Evolutionary conservation across 2,113 vertebrate species (phyloP).

Genomic region (Serilophus lunatus): DNA sequence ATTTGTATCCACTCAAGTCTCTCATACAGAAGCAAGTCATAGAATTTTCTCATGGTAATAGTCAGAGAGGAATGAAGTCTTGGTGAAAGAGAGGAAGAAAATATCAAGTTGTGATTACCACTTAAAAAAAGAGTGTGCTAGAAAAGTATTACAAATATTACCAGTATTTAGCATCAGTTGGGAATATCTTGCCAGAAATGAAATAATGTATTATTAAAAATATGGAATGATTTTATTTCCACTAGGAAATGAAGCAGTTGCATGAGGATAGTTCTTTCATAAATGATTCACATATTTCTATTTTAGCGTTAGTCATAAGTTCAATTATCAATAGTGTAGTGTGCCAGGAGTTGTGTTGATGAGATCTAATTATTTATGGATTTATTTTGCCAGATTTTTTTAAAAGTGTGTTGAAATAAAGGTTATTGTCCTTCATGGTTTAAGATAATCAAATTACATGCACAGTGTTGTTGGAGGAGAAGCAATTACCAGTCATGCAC

Average conservation of each 20-base stretch:
- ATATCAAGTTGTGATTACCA: not conserved
- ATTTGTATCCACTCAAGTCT: not conserved
- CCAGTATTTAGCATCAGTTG: not conserved
- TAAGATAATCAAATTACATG: conserved; percentile 42
- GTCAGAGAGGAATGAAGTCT: not conserved
- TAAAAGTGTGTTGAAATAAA: not conserved
- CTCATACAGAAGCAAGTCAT: not conserved
- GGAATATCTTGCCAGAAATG: not conserved
- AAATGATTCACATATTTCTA: conserved; percentile 4
- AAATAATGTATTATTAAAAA: conserved; percentile 44
- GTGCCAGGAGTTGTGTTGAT: conserved; percentile 12
- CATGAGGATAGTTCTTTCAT: not conserved
- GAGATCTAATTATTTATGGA: conserved; percentile 31
- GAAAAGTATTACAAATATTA: not conserved
- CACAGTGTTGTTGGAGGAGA: not conserved
- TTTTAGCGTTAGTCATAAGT: not conserved
- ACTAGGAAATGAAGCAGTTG: conserved; percentile 2
- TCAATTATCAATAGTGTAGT: not conserved
- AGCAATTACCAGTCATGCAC: conserved; percentile 27
- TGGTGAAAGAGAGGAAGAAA: not conserved
- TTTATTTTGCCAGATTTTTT: conserved; percentile 19
- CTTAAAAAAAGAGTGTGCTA: not conserved
- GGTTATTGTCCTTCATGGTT: conserved; percentile 39
- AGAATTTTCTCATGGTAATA: not conserved
- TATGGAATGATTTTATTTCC: conserved; percentile 16